Evolutionary conservation across 1,140 invertebrate genomes (phyloP).

Genomic region (Drosophila aff.): DNA sequence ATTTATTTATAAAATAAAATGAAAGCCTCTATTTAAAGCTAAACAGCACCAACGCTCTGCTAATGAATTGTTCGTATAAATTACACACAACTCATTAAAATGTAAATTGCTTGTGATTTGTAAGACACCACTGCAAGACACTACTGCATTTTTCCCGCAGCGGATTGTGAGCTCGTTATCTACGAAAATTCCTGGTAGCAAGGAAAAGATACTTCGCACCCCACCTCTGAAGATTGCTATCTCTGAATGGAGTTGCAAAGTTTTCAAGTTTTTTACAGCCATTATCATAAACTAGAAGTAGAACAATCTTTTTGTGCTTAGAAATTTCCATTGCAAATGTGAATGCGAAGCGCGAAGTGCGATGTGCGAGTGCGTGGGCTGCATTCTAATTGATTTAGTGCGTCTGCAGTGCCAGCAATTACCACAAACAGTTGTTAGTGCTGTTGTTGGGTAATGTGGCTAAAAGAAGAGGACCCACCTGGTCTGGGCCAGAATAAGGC

Average conservation of each 20-base stretch:
- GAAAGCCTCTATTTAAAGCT: neutral
- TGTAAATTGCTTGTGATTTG: conserved; percentile 36
- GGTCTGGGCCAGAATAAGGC: conserved; percentile 5
- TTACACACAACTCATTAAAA: conserved; percentile 6
- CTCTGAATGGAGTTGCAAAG: conserved; percentile 43
- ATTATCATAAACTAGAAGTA: conserved; percentile 51
- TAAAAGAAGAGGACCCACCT: conserved; percentile 20
- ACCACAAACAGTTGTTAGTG: conserved; percentile 34
- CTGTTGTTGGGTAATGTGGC: conserved; percentile 33
- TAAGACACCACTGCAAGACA: neutral
- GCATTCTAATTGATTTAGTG: conserved; percentile 76
- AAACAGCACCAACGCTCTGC: neutral
- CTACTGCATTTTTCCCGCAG: conserved; percentile 25
- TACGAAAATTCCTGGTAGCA: conserved; percentile 17
- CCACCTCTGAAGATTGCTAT: conserved; percentile 21
- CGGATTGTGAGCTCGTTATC: neutral
- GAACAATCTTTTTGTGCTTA: conserved; percentile 51
- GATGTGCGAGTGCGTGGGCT: conserved; percentile 16
- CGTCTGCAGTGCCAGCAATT: conserved; percentile 53
- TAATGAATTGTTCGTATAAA: conserved; percentile 12
- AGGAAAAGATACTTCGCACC: conserved; percentile 27
- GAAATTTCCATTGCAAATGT: conserved; percentile 52
- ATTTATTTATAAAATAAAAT: neutral
- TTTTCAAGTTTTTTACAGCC: conserved; percentile 26
- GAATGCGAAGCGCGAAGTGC: conserved; percentile 8